Evolutionary conservation across 2,888 invertebrate genomes (phyloP), one percentile per base, ranked within the genome.

Genomic region (Geotrupes spiniger): DNA sequence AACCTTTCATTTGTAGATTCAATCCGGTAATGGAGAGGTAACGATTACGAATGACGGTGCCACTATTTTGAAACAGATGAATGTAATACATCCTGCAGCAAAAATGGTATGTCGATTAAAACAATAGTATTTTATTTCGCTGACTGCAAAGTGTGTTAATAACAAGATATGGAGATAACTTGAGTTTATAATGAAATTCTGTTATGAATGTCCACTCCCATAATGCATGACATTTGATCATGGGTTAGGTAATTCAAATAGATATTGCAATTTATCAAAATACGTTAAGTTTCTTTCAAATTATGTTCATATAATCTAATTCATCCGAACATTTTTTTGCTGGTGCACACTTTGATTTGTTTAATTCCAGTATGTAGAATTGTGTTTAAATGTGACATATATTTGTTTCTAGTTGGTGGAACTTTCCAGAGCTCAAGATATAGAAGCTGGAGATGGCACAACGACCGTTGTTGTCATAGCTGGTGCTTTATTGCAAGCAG

Each of bases 11-110:
- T 44, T 76, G 52, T 65, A 92, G 91, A 99, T 99, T 64, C 98
- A 99, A 79, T 80, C 93, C 26, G 85, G 85, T 26, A 96, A 93
- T 76, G 98, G 98, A 4, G 98, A 98, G 78, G 99, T 99, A 0
- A 98, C 97, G 1, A 99, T 99, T 54, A 99, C 99, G 43, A 99
- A 99, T 76, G 99, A 99, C 80, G 99, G 99, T 47, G 99, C 99
- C 26, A 99, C 99, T 26, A 99, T 99, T 74, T 77, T 99, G 51
- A 97, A 99, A 74, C 92, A 98, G 77, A 99, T 99, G 86, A 93
- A 93, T 74, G 97, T 99, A 1, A 80, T 93, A 54, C 99, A 99
- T 73, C 99, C 99, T 39, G 96, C 98, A 59, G 98, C 98, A 12
- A 97, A 97, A 82, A 98, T 99, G 97, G 92, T 92, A 76, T 47